A percentile compares a stretch with the other conserved stretches of the same genome.
Conservation (phyloP, 2,113 vertebrate species). For the Talpa occidentalis region DNA sequence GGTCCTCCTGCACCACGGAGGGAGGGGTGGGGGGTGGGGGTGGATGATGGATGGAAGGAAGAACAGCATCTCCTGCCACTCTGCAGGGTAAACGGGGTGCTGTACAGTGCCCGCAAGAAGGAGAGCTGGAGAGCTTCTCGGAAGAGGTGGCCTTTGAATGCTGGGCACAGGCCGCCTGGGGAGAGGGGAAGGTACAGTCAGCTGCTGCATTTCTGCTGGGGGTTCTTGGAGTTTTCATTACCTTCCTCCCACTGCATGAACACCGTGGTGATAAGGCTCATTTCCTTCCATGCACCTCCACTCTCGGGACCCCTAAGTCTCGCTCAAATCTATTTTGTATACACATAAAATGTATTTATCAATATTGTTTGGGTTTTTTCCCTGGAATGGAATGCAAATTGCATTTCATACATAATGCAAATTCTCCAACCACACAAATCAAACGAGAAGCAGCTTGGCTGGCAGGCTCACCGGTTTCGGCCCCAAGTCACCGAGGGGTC, state of each 20-base stretch:
- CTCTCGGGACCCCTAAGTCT: neutral
- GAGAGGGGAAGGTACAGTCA: accelerated
- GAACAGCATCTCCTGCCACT: neutral
- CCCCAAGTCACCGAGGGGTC: too few species aligned
- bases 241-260: neutral
- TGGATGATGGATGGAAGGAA: neutral
- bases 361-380: neutral
- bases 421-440: constrained; percentile 53
- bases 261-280: neutral
- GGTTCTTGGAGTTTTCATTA: accelerated
- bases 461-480: too few species aligned
- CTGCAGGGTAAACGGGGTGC: neutral
- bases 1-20: neutral
- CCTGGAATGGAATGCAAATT: constrained; percentile 71
- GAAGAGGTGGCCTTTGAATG: neutral
- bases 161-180: neutral
- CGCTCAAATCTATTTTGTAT: constrained; percentile 42
- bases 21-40: too few species aligned
- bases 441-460: neutral
- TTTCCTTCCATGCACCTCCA: constrained; percentile 40
- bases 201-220: accelerated
- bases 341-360: constrained; percentile 65
- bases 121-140: neutral
- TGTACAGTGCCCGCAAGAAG: neutral
- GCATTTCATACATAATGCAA: constrained; percentile 65